Evolutionary conservation across 2,888 invertebrate species (phyloP).

Genomic region (Coleophora flavipennella): DNA sequence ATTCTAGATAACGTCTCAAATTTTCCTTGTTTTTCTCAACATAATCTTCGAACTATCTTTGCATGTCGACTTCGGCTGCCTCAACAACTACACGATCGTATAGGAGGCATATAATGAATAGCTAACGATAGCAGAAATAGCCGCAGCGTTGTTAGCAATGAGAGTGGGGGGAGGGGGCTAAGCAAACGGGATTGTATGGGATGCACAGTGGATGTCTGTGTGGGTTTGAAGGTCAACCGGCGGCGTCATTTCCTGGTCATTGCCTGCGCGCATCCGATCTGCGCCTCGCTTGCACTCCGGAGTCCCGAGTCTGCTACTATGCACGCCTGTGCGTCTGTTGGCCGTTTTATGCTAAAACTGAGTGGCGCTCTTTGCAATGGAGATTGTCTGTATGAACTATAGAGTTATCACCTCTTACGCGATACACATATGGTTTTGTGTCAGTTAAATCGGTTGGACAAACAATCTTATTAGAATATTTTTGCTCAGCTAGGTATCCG

Average conservation of each 20-base stretch:
- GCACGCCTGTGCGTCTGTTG: no score
- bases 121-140: no score
- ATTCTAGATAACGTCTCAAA: background rate
- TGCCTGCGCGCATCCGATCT: conserved; percentile 41
- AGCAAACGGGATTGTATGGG: conserved; percentile 26
- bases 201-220: conserved; percentile 25
- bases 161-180: background rate
- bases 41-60: background rate
- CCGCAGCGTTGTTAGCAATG: no score
- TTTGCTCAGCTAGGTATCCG: no score
- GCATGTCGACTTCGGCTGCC: background rate
- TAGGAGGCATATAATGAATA: background rate
- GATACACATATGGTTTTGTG: no score
- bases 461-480: no score
- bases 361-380: no score
- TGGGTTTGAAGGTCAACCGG: conserved; percentile 60
- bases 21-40: background rate
- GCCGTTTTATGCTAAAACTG: background rate
- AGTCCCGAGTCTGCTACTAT: background rate
- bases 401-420: no score
- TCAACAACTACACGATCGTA: background rate
- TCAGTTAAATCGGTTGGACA: no score
- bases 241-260: conserved; percentile 72
- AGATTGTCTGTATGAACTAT: no score
- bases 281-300: conserved; percentile 6